Evolutionary conservation across 2,888 invertebrate species (phyloP).

Genomic region (Nipponacmea schrenckii): DNA sequence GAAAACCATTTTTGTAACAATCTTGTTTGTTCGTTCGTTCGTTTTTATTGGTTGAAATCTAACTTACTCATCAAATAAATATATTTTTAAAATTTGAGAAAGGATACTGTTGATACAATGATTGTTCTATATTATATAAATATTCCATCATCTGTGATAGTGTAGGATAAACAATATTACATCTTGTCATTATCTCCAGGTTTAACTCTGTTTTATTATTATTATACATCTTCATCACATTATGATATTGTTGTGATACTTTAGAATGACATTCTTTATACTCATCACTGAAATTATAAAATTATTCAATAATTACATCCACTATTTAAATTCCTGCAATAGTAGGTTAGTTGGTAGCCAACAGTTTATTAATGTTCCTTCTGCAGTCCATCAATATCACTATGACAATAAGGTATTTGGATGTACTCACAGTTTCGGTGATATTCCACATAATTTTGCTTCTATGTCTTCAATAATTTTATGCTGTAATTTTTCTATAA

Average conservation of each 20-base stretch:
- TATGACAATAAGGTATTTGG: background rate
- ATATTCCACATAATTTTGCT: background rate
- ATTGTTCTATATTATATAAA: background rate
- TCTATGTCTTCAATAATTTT: background rate
- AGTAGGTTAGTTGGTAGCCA: no score
- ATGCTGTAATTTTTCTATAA: background rate
- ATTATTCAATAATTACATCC: no score
- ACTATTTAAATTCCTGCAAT: no score
- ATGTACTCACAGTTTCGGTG: background rate
- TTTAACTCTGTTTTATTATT: background rate
- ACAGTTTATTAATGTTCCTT: no score
- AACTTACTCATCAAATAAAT: no score
- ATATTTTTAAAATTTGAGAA: background rate
- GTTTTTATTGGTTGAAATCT: no score
- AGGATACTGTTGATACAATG: slow-evolving; percentile 2
- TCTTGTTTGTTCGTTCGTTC: no score
- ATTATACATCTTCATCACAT: background rate
- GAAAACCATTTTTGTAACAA: no score
- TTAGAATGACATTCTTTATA: background rate
- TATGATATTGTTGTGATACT: slow-evolving; percentile 1
- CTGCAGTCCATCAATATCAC: no score
- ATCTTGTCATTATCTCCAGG: background rate
- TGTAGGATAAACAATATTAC: background rate
- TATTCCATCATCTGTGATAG: background rate
- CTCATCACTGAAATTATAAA: background rate